Conservation (phyloP, 1,140 invertebrate genomes). For the Andricus grossulariae region DNA sequence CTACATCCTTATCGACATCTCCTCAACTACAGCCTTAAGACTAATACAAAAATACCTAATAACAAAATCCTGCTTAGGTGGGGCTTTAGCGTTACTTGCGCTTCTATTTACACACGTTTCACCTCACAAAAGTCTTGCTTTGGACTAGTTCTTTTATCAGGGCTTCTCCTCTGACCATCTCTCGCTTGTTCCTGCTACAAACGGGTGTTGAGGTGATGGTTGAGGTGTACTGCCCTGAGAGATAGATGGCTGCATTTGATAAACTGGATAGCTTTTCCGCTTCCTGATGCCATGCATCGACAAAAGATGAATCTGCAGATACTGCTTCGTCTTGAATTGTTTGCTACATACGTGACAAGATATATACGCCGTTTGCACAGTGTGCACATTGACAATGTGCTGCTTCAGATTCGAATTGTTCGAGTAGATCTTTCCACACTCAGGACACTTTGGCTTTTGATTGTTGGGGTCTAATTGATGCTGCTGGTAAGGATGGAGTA, state of each 20-base stretch:
- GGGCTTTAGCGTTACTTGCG: conserved; percentile 13
- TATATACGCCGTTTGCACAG: conserved; percentile 80
- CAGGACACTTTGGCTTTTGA: conserved; percentile 80
- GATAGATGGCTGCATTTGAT: conserved; percentile 65
- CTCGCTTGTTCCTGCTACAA: conserved; percentile 55
- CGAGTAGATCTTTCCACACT: conserved; percentile 83
- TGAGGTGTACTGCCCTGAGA: conserved; percentile 48
- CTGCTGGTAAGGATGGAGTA: conserved; percentile 62
- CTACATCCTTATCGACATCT: not conserved
- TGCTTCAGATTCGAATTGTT: conserved; percentile 83
- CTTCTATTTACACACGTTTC: conserved; percentile 37
- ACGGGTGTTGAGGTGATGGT: conserved; percentile 51
- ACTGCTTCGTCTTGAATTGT: conserved; percentile 84
- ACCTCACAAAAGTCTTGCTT: conserved; percentile 42
- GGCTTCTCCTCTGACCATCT: conserved; percentile 65
- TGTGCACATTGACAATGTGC: conserved; percentile 85
- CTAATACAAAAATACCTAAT: conserved; percentile 31
- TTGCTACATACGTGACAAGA: conserved; percentile 81
- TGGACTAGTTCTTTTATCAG: conserved; percentile 48
- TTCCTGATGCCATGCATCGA: conserved; percentile 83
- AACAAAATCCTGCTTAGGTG: not conserved
- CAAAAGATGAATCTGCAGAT: conserved; percentile 82
- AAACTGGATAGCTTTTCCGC: conserved; percentile 75
- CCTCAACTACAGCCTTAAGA: conserved; percentile 12
- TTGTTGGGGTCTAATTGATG: conserved; percentile 51